Base-by-base conservation (phyloP, 2,797 vertebrate genomes). In the Paedocypris micromegethes region DNA sequence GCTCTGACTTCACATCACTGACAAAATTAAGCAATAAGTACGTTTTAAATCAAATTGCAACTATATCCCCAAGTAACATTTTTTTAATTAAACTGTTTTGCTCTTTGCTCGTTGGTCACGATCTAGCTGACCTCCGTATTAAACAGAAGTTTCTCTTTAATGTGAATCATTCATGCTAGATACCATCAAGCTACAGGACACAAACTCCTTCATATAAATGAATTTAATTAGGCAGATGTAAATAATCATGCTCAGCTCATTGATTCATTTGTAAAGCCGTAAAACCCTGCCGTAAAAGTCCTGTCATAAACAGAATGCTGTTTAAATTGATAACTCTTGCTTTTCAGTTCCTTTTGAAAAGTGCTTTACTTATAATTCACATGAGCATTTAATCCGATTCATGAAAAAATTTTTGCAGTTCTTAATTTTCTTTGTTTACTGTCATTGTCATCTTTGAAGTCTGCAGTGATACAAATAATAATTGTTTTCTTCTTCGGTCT, bases 141-240 rank as follows among this genome's bases (percentile, higher is more conserved):
- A 23, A 23, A 23, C 23, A 23, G 23, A 23, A 23, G 23, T 23
- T 23, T 23, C 23, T 23, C 23, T 23, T 23, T 23, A 23, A 23
- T 23, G 23, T 23, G 23, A 23, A 23, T 23, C 23, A 23, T 23
- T 23, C 23, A 23, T 23, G 23, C 23, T 23, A 23, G 23, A 23
- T 23, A 23, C 23, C 23, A 23, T 23, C 23, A 23, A 23, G 76
- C 80, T 65, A 71, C 66, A 64, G 73, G 80, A 82, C 77, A 81
- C 73, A 81, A 84, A 86, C 83, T 75, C 72, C 79, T 78, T 79
- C 73, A 79, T 83, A 81, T 85, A 85, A 86, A 87, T 88, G 69
- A 84, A 84, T 76, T 85, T 87, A 85, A 90, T 90, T 88, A 87
- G 87, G 86, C 83, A 82, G 80, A 83, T 85, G 84, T 86, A 88